phyloP scores from a whole-genome alignment of 1,140 invertebrate genomes.

The Oedothorax gibbosus region DNA sequence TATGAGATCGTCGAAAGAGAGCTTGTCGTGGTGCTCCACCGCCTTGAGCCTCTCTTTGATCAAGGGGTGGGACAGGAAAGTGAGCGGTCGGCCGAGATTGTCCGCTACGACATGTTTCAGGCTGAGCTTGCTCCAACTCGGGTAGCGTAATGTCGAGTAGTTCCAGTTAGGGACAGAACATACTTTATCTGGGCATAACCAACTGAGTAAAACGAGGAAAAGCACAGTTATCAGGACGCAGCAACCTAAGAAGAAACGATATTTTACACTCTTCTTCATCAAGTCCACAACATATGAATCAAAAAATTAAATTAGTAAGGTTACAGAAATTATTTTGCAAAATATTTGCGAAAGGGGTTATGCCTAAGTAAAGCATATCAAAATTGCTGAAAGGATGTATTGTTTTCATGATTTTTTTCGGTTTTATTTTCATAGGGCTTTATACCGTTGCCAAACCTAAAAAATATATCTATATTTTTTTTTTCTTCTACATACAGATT shows the following conservation, averaged over 20 bases:
- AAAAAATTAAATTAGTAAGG: background rate
- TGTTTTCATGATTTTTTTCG: constrained; percentile 53
- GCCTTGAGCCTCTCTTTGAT: constrained; percentile 38
- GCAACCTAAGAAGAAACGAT: constrained; percentile 68
- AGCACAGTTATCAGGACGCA: constrained; percentile 77
- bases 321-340: background rate
- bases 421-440: constrained; percentile 26
- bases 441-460: constrained; percentile 23
- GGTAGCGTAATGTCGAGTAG: constrained; percentile 61
- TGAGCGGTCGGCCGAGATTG: constrained; percentile 69
- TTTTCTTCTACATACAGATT: too few species aligned
- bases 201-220: constrained; percentile 87
- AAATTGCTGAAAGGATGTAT: constrained; percentile 40
- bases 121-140: constrained; percentile 69
- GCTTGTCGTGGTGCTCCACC: constrained; percentile 41
- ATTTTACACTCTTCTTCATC: constrained; percentile 59
- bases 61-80: constrained; percentile 59
- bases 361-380: constrained; percentile 33
- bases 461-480: background rate
- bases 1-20: constrained; percentile 64
- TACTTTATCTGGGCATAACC: constrained; percentile 88
- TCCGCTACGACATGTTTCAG: constrained; percentile 78
- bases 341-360: background rate
- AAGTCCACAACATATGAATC: constrained; percentile 43
- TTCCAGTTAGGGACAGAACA: constrained; percentile 78